Base-by-base conservation (phyloP, 2,113 vertebrate genomes). In the Pandion haliaetus region DNA sequence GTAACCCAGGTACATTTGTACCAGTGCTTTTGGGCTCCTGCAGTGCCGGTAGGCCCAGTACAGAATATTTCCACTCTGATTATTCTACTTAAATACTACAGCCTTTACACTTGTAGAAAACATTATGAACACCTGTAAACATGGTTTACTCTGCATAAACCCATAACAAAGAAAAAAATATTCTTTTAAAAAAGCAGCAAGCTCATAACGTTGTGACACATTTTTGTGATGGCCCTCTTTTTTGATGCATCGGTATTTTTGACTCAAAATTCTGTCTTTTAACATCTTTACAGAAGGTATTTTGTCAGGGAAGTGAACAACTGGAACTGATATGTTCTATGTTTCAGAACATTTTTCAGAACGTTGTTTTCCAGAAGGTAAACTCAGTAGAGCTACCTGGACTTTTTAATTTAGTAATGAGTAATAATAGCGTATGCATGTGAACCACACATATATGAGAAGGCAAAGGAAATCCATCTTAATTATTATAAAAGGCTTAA, bases 381-480 rank as follows among this genome's bases (percentile, higher is more conserved):
- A 79, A 78, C 50, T 44, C 78, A 32, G 44, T 25, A 92, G 71
- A 80, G 20, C 36, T 69, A 34, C 38, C 18, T 79, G 45, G 4
- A 15, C 11, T 38, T 67, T 65, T 49, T 31, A 14, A 82, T 47
- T 72, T 74, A 72, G 23, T 14, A 69, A 52, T 20, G 42, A 78
- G 36, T 34, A 70, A 66, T 59, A n/a, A 6, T 5, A 63, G 34
- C 0, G 0, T 12, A 31, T 3, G 8, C 5, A 40, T 3, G 10
- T 58, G 61, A 59, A 31, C 14, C 17, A 25, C 8, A 38, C 4
- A 2, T 8, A 32, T 9, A 1, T 2, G 31, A 71, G 66, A 40
- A 73, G 8, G 18, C 19, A 81, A 61, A 40, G 25, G 20, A 82
- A 84, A 71, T 4, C 17, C 6, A 12, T 12, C 8, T 52, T 4